Base-by-base conservation (phyloP, 2,797 vertebrate species). In the Siniperca scherzeri region DNA sequence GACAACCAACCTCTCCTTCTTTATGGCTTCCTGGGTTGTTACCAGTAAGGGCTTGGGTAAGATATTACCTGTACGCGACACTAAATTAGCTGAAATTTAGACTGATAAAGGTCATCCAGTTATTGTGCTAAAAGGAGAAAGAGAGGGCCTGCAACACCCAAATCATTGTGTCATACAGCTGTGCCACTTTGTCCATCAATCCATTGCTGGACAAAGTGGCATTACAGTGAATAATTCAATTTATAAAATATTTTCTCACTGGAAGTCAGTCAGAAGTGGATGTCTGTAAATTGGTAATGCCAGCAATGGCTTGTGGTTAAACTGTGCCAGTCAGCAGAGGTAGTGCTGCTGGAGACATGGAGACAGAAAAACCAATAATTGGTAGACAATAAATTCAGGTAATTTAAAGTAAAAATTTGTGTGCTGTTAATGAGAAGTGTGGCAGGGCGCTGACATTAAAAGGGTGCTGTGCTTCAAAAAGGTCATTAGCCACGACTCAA, bases 401-500 rank as follows among this genome's bases (percentile, higher is more conserved):
- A 72, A 30, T 1, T 36, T 60, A 6, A 75, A 77, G 21, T 59
- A 1, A 73, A 30, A 44, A 48, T n/a, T 2, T 55, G 30, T 13
- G 4, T 70, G 30, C 25, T 71, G n/a, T 36, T 38, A 8, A 57
- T 27, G 53, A 55, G 8, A 9, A 60, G 40, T 25, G 48, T 55
- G 12, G 22, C n/a, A 21, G 56, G 62, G 70, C 7, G 14, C 70
- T 57, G 81, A 65, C 77, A 50, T 65, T 48, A 70, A 74, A 78
- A 44, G 46, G 27, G 44, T 57, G 65, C 30, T 22, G 53, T 30
- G 48, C 69, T 30, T 56, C 48, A 81, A 90, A 88, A 87, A 92
- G 92, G 93, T 94, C 92, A 87, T 90, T 78, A 21, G 78, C 46
- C 33, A 33, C 3, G 7, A 91, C 85, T 93, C 94, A 96, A 95